These are phyloP conservation scores for Temnothorax ravouxi DNA, from an alignment of 2,888 invertebrate species.

Conservation along the genomic window DNA sequence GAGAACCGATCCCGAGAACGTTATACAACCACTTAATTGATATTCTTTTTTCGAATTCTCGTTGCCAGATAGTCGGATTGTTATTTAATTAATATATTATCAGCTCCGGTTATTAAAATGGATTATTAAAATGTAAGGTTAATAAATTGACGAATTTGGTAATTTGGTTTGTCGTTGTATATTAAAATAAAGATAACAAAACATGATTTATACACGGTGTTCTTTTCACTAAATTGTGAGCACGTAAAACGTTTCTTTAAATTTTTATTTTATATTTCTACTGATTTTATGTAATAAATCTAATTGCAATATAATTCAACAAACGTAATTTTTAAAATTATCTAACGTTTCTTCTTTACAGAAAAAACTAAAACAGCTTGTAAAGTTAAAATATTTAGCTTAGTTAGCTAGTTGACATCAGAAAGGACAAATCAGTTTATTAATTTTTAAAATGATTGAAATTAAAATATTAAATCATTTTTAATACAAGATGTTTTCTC, in stretches of 20 bases:
- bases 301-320: neutral
- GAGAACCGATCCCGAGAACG: slow-evolving; percentile 45
- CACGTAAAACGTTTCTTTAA: neutral
- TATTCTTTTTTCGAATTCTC: neutral
- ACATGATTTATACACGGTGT: neutral
- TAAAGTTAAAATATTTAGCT: neutral
- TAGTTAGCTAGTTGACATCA: neutral
- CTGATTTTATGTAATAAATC: neutral
- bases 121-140: neutral
- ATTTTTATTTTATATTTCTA: neutral
- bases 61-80: neutral
- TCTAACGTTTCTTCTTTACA: neutral
- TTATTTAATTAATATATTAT: neutral
- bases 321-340: slow-evolving; percentile 6
- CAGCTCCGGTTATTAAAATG: neutral
- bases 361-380: neutral
- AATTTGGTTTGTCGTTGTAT: neutral
- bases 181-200: neutral
- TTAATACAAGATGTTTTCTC: neutral
- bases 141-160: neutral
- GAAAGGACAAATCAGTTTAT: neutral
- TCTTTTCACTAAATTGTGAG: neutral
- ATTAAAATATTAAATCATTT: neutral
- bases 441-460: no score
- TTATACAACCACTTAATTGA: neutral